These are phyloP conservation scores for Abramis brama DNA, from an alignment of 2,113 vertebrate species.

Conservation along the genomic window DNA sequence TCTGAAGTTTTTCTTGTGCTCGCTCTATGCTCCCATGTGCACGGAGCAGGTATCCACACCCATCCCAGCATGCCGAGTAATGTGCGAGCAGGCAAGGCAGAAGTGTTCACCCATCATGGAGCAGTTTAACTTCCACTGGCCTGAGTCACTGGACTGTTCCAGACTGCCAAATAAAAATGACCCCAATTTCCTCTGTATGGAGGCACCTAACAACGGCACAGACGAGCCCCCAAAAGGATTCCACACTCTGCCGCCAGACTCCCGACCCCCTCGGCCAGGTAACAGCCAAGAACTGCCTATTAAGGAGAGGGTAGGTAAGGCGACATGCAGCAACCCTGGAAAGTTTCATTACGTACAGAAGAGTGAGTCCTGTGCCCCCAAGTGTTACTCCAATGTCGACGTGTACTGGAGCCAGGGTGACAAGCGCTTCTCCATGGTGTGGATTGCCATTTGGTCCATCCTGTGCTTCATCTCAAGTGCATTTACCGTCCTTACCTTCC, in stretches of 20 bases:
- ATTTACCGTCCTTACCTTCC: conserved; percentile 96
- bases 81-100: conserved; percentile 94
- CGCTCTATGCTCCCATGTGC: conserved; percentile 97
- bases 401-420: conserved; percentile 95
- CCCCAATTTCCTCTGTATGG: conserved; percentile 97
- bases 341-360: conserved; percentile 98
- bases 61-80: conserved; percentile 93
- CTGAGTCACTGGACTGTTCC: conserved; percentile 91
- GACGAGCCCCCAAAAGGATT: conserved; percentile 86
- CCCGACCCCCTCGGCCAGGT: conserved; percentile 81
- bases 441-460: conserved; percentile 94
- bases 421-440: conserved; percentile 91
- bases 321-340: conserved; percentile 84
- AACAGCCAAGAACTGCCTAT: conserved; percentile 78
- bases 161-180: conserved; percentile 94
- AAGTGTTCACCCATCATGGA: conserved; percentile 95
- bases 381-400: conserved; percentile 90
- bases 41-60: conserved; percentile 96
- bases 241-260: conserved; percentile 87
- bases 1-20: conserved; percentile 95
- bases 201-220: conserved; percentile 91
- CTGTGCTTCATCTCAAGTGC: conserved; percentile 96
- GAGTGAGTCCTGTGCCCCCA: conserved; percentile 91
- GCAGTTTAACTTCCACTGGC: conserved; percentile 94
- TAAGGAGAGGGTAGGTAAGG: conserved; percentile 76